Evolutionary conservation across 2,797 vertebrate genomes (phyloP).

Genomic region (Gadopsis marmoratus): DNA sequence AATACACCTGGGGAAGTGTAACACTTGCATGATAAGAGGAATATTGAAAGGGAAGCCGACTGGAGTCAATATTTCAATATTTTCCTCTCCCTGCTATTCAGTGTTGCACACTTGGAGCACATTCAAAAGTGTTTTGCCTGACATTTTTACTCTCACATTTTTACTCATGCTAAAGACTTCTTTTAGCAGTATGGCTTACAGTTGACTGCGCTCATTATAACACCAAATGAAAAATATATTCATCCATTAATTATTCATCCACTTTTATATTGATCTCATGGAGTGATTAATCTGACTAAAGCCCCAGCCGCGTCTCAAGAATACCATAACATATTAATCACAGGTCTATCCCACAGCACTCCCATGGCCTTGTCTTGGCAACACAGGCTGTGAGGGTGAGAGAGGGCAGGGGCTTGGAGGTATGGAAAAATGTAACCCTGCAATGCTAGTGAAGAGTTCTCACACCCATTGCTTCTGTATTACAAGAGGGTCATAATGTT

Average conservation of each 20-base stretch:
- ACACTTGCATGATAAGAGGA: slow-evolving; percentile 78
- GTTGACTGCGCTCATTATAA: slow-evolving; percentile 28
- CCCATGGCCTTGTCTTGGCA: slow-evolving; percentile 30
- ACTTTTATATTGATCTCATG: slow-evolving; percentile 56
- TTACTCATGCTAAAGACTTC: slow-evolving; percentile 26
- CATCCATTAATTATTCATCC: slow-evolving; percentile 60
- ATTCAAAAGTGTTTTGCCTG: slow-evolving; percentile 28
- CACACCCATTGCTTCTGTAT: slow-evolving; percentile 15
- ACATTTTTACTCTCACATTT: slow-evolving; percentile 37
- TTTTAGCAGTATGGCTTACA: slow-evolving; percentile 33
- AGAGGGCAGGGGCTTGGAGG: slow-evolving; percentile 14
- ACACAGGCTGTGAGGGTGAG: slow-evolving; percentile 16
- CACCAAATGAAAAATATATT: slow-evolving; percentile 39
- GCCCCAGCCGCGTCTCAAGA: slow-evolving; percentile 11
- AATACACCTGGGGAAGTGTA: slow-evolving; percentile 77
- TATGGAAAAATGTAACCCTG: slow-evolving; percentile 5
- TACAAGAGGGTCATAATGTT: slow-evolving; percentile 36
- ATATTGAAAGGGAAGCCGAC: slow-evolving; percentile 71
- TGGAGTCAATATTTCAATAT: slow-evolving; percentile 72
- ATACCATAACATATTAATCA: slow-evolving; percentile 65
- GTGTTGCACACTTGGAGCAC: slow-evolving; percentile 20
- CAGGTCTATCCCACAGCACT: slow-evolving; percentile 44
- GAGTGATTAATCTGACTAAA: slow-evolving; percentile 52
- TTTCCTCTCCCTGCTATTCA: slow-evolving; percentile 41
- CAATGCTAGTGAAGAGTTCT: slow-evolving; percentile 13